Conservation (phyloP, 2,113 vertebrate species). For the Pica pica region DNA sequence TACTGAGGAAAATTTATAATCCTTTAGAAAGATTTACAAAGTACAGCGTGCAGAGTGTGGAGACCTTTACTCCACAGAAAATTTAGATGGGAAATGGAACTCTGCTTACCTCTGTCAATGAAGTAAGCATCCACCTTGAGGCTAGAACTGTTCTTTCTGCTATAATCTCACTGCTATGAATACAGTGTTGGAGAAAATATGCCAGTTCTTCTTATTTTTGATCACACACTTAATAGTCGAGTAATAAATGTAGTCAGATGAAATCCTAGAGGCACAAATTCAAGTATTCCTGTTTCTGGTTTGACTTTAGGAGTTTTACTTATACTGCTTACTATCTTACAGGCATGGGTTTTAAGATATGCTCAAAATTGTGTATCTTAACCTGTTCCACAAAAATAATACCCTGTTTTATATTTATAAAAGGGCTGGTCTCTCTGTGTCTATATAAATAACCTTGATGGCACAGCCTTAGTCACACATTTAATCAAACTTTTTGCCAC, state of each 20-base stretch:
- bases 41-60: neutral
- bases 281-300: neutral
- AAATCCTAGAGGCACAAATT: neutral
- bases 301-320: neutral
- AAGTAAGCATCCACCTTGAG: neutral
- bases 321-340: neutral
- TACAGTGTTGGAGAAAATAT: neutral
- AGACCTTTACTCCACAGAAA: neutral
- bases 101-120: neutral
- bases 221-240: neutral
- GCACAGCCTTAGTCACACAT: accelerated
- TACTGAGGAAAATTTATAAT: neutral
- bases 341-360: neutral
- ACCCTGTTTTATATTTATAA: neutral
- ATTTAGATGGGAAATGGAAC: neutral
- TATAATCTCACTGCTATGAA: neutral
- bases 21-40: neutral
- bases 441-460: neutral
- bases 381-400: neutral
- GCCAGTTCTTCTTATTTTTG: neutral
- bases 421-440: neutral
- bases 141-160: neutral
- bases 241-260: neutral
- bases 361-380: neutral
- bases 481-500: neutral